A percentile compares a stretch with the other conserved stretches of the same genome.
phyloP scores from a whole-genome alignment of 2,113 vertebrate species.

The Dipodomys spectabilis region DNA sequence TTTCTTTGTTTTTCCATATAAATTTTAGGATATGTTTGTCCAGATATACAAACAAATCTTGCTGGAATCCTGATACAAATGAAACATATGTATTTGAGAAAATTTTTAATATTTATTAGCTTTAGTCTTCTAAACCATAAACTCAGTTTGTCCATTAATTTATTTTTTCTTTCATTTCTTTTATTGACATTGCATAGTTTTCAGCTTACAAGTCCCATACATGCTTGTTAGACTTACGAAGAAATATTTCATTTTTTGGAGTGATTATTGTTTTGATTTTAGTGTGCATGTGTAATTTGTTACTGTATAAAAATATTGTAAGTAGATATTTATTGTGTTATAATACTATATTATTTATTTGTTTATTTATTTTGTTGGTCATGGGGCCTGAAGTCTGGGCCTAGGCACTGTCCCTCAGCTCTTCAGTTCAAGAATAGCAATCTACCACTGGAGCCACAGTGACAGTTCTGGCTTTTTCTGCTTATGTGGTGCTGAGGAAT shows the following conservation, averaged over 20 bases:
- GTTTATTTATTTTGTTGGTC: too few species aligned
- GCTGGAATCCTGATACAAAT: background rate
- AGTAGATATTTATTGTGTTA: too few species aligned
- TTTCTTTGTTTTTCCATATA: background rate
- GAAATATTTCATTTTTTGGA: background rate
- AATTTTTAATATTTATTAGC: background rate
- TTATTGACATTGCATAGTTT: background rate
- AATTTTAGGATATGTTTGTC: slow-evolving; percentile 30
- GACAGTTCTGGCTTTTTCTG: too few species aligned
- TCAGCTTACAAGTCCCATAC: background rate
- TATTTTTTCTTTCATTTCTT: background rate
- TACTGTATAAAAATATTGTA: too few species aligned
- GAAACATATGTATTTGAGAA: background rate
- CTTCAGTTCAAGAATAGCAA: too few species aligned
- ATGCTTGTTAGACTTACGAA: background rate
- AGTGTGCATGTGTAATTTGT: too few species aligned
- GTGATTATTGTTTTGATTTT: too few species aligned
- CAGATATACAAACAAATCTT: background rate
- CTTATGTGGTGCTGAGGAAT: too few species aligned
- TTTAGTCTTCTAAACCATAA: background rate
- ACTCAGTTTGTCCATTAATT: background rate
- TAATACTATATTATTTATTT: too few species aligned
- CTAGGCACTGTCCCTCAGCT: too few species aligned
- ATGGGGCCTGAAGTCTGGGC: too few species aligned
- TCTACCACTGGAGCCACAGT: too few species aligned